phyloP scores from a whole-genome alignment of 2,113 vertebrate species.

The Proteles cristata region DNA sequence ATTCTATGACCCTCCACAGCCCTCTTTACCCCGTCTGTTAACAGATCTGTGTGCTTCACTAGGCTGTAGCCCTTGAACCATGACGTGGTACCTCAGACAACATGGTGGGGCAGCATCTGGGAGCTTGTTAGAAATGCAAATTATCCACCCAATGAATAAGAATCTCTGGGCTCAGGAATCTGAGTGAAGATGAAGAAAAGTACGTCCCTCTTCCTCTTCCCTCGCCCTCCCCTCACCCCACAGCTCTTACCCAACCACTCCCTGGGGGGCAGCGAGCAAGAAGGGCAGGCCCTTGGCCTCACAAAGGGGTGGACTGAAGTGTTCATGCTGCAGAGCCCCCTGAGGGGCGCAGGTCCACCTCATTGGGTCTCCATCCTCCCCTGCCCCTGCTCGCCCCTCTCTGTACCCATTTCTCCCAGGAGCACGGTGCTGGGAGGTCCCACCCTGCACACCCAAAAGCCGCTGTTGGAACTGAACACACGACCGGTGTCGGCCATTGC shows the following conservation, averaged over 20 bases:
- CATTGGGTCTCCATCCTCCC: neutral
- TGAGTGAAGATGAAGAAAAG: neutral
- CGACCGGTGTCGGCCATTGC: rapidly evolving
- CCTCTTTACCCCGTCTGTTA: too few relatives aligned
- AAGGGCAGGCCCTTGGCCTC: neutral
- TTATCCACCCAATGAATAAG: too few relatives aligned
- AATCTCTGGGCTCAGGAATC: neutral
- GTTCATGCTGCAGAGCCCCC: neutral
- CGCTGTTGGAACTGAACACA: neutral
- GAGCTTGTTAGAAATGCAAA: neutral
- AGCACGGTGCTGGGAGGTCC: neutral
- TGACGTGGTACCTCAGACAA: neutral
- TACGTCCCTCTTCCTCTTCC: neutral
- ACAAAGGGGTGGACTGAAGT: neutral
- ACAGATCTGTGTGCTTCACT: rapidly evolving
- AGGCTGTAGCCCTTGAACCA: neutral
- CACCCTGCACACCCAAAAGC: too few relatives aligned
- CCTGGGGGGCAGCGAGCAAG: neutral
- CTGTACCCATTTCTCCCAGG: rapidly evolving
- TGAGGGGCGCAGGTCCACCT: neutral
- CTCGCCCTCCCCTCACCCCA: neutral
- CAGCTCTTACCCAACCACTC: too few relatives aligned
- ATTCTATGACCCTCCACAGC: neutral
- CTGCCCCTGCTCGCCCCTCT: neutral
- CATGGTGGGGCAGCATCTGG: neutral